Conservation (phyloP, 2,888 invertebrate species). For the Creontiades dilutus region DNA sequence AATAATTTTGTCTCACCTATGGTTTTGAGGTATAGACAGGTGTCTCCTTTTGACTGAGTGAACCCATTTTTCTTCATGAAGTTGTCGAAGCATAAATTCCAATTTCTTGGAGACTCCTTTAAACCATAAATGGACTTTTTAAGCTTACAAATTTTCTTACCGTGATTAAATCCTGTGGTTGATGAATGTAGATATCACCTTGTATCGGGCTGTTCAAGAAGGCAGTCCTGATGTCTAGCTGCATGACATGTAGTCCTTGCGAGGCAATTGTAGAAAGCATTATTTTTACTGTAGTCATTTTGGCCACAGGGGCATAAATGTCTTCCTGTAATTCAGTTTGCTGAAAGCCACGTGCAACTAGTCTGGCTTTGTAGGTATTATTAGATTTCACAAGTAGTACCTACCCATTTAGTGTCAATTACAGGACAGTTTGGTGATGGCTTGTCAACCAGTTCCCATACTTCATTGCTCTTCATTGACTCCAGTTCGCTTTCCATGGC, state of each 20-base stretch:
- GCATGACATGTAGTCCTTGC: conserved; percentile 34
- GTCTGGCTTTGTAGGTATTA: conserved; percentile 55
- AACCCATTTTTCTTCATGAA: conserved; percentile 38
- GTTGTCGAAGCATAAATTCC: conserved; percentile 41
- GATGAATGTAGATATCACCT: conserved; percentile 17
- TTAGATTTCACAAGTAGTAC: conserved; percentile 68
- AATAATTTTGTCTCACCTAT: conserved; percentile 31
- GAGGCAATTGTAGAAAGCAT: conserved; percentile 55
- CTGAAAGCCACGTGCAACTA: conserved; percentile 62
- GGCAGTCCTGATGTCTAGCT: conserved; percentile 55
- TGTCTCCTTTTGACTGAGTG: conserved; percentile 48
- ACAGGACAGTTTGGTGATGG: conserved; percentile 71
- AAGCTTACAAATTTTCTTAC: conserved; percentile 39
- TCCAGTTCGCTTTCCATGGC: conserved; percentile 76
- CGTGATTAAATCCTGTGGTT: conserved; percentile 44
- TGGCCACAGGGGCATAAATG: conserved; percentile 62
- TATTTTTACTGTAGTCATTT: conserved; percentile 58
- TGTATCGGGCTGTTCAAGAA: conserved; percentile 53
- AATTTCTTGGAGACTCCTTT: conserved; percentile 59
- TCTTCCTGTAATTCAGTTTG: conserved; percentile 19
- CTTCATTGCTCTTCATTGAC: conserved; percentile 77
- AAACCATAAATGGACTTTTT: conserved; percentile 46
- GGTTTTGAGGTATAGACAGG: conserved; percentile 38
- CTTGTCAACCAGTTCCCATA: conserved; percentile 76
- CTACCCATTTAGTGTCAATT: conserved; percentile 69